phyloP scores from a whole-genome alignment of 1,140 invertebrate species.

The Drosophila truncata region DNA sequence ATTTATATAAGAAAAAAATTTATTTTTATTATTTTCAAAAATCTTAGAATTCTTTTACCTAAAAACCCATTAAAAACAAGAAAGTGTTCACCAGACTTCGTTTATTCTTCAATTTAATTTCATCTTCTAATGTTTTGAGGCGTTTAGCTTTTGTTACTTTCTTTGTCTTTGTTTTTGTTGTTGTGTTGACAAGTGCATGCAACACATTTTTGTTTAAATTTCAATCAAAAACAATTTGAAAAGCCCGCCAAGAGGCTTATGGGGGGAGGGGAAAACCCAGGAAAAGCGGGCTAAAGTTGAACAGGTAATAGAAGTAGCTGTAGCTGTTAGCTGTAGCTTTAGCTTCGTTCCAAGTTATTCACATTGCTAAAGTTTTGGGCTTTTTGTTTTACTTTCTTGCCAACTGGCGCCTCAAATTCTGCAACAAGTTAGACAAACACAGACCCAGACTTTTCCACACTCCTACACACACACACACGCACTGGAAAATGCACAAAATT shows the following conservation, averaged over 20 bases:
- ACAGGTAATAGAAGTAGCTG: conserved; percentile 11
- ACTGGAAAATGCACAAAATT: conserved; percentile 66
- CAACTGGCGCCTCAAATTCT: conserved; percentile 54
- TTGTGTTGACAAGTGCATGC: conserved; percentile 51
- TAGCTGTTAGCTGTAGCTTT: neutral
- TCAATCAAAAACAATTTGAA: conserved; percentile 74
- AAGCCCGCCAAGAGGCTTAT: conserved; percentile 44
- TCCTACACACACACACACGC: conserved; percentile 23
- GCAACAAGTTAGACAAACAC: conserved; percentile 71
- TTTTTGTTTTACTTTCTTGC: conserved; percentile 44
- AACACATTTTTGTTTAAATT: conserved; percentile 72
- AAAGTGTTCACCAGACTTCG: neutral
- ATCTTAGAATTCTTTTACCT: no score
- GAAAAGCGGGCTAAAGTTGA: conserved; percentile 7
- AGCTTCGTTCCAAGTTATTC: conserved; percentile 16
- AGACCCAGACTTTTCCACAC: conserved; percentile 16
- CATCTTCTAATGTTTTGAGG: conserved; percentile 32
- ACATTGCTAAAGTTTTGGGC: conserved; percentile 47
- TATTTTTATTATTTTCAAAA: no score
- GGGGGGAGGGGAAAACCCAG: neutral
- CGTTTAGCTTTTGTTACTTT: conserved; percentile 33
- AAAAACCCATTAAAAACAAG: neutral
- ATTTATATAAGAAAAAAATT: no score
- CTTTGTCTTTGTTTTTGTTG: conserved; percentile 21
- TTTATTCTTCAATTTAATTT: neutral